These are phyloP conservation scores for Perognathus longimembris DNA, from an alignment of 2,113 vertebrate genomes.

Conservation along the genomic window DNA sequence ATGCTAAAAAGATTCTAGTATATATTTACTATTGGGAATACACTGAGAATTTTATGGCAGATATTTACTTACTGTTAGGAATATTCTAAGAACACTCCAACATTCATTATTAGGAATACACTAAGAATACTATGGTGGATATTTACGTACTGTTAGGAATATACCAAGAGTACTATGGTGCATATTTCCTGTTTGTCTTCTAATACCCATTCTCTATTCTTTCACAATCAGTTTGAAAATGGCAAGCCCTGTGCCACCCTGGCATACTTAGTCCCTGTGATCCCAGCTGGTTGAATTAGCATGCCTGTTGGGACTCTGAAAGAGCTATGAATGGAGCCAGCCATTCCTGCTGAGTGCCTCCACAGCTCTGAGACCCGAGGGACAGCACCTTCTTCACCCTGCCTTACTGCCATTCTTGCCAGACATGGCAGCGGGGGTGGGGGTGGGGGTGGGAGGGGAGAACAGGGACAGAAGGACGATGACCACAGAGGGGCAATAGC, in stretches of 20 bases:
- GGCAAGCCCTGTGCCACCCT: too few relatives aligned
- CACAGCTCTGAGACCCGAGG: background rate
- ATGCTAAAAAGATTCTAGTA: too few relatives aligned
- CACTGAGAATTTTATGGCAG: too few relatives aligned
- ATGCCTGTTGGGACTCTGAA: background rate
- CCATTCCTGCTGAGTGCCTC: background rate
- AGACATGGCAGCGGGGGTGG: too few relatives aligned
- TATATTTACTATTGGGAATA: too few relatives aligned
- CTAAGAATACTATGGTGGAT: too few relatives aligned
- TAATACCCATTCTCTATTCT: background rate
- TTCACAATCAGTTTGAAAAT: background rate
- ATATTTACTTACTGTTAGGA: too few relatives aligned
- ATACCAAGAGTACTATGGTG: too few relatives aligned
- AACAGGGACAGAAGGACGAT: background rate
- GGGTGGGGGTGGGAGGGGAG: background rate
- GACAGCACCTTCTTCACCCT: background rate
- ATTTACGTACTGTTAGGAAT: too few relatives aligned
- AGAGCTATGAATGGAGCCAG: background rate
- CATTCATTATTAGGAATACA: too few relatives aligned
- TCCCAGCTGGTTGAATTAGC: background rate
- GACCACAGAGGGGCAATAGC: background rate
- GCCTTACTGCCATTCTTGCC: background rate
- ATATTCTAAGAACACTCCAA: too few relatives aligned
- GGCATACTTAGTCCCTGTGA: background rate
- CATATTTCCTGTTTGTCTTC: background rate